Evolutionary conservation across 2,113 vertebrate genomes (phyloP), one percentile per base, ranked within the genome.

Genomic region (Hypocryptadius cinnamomeus): DNA sequence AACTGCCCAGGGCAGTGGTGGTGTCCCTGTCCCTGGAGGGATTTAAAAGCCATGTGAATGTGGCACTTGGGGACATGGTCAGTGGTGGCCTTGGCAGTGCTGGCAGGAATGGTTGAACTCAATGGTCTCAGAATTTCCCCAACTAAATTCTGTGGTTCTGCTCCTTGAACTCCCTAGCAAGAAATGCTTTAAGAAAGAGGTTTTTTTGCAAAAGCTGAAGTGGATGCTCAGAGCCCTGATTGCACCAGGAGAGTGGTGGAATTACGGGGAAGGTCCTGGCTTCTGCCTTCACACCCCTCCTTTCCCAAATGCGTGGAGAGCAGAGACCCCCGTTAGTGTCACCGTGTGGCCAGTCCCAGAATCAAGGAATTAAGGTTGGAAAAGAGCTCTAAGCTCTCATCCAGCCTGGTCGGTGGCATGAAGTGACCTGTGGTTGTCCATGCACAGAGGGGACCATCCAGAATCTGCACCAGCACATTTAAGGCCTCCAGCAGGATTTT

Each of bases 111-210:
- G 4, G 10, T 21, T 80, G 7, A 6, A 35, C 30, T 54, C 9
- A 3, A 12, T n/a, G 16, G 6, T 27, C 24, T 76, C 54, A 61
- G 70, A 54, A 31, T 61, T 76, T 35, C 22, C n/a, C 47, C 61
- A 2, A 9, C 11, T 25, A 15, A 87, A 18, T 44, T 73, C 27
- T 16, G 7, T 51, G 16, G 11, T 53, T 69, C 54, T 16, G 17
- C 28, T 42, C 30, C 44, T 69, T 42, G 33, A 28, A 11, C 25
- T 54, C 0, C 0, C 1, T 6, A 5, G 17, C 53, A 63, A 71
- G n/a, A 66, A 90, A 53, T 15, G 2, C 25, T 66, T 78, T 70
- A 2, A 20, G 48, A 65, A n/a, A 14, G 8, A 8, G 5, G 2
- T 2, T 31, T 44, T 16, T 23, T 9, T 33, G 4, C 6, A 42